Conservation (phyloP, 53 echinoderm and acorn worm species). For the Echinometra lucunter region DNA sequence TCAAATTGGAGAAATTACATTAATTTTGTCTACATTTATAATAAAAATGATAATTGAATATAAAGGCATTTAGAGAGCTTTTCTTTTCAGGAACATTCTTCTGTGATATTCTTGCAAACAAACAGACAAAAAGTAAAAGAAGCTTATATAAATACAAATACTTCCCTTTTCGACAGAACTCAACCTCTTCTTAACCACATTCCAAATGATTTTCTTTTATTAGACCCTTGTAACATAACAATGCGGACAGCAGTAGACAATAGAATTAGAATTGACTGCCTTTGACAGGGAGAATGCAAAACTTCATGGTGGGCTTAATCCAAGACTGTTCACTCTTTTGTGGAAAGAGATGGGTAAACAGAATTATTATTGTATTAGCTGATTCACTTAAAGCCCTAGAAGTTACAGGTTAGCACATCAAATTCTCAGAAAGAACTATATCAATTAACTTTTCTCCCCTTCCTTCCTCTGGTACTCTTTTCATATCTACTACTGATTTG, state of each 20-base stretch:
- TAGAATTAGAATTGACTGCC: neutral
- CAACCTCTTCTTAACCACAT: neutral
- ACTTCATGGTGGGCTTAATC: neutral
- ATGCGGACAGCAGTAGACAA: neutral
- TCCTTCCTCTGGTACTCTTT: neutral
- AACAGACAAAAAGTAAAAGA: too few relatives aligned
- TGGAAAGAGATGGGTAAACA: neutral
- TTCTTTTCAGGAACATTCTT: too few relatives aligned
- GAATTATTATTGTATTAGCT: neutral
- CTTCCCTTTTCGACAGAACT: too few relatives aligned
- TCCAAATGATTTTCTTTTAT: neutral
- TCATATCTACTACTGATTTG: constrained; percentile 5
- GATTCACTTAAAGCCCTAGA: neutral
- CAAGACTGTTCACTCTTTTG: neutral
- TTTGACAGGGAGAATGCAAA: neutral
- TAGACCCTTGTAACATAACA: neutral
- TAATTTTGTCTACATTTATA: too few relatives aligned
- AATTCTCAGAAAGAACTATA: neutral
- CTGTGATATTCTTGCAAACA: too few relatives aligned
- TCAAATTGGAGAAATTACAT: too few relatives aligned
- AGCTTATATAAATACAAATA: too few relatives aligned
- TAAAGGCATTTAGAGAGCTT: too few relatives aligned
- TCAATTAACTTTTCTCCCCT: too few relatives aligned
- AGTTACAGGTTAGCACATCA: neutral
- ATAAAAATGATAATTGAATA: too few relatives aligned